phyloP scores from a whole-genome alignment of 2,888 invertebrate genomes.

The Macrostomum cliftonense region DNA sequence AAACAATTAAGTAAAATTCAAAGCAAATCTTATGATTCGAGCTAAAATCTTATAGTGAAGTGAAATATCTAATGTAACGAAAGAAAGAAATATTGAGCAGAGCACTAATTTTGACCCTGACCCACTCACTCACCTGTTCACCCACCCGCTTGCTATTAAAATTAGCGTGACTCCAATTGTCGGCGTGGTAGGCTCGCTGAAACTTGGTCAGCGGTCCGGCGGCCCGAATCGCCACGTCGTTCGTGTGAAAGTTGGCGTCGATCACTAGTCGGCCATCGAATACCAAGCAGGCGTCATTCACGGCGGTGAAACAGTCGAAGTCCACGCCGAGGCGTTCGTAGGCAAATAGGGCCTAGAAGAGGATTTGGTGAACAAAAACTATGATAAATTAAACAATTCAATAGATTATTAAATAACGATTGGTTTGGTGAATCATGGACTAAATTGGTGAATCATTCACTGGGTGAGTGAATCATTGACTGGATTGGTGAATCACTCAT shows the following conservation, averaged over 20 bases:
- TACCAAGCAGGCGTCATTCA: slow-evolving; percentile 36
- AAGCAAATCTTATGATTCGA: too few relatives aligned
- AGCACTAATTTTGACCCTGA: too few relatives aligned
- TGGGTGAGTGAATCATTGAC: not conserved
- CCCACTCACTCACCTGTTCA: slow-evolving; percentile 20
- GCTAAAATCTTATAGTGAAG: too few relatives aligned
- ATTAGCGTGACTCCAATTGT: slow-evolving; percentile 32
- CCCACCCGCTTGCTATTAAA: slow-evolving; percentile 38
- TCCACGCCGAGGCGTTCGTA: slow-evolving; percentile 30
- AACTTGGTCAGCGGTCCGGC: slow-evolving; percentile 37
- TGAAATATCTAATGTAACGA: too few relatives aligned
- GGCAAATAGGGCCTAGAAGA: slow-evolving; percentile 27
- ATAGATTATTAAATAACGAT: too few relatives aligned
- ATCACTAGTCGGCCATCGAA: slow-evolving; percentile 37
- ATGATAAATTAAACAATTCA: too few relatives aligned
- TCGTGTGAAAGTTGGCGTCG: slow-evolving; percentile 36
- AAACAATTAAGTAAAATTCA: too few relatives aligned
- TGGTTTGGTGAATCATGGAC: not conserved
- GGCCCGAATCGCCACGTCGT: slow-evolving; percentile 33
- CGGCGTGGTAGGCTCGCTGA: slow-evolving; percentile 34
- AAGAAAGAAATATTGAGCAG: too few relatives aligned
- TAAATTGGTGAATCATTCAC: not conserved
- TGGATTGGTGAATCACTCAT: not conserved
- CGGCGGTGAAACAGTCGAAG: slow-evolving; percentile 18
- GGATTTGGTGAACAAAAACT: not conserved